These are phyloP conservation scores for Aethina tumida DNA, from an alignment of 1,140 invertebrate genomes.

Conservation along the genomic window DNA sequence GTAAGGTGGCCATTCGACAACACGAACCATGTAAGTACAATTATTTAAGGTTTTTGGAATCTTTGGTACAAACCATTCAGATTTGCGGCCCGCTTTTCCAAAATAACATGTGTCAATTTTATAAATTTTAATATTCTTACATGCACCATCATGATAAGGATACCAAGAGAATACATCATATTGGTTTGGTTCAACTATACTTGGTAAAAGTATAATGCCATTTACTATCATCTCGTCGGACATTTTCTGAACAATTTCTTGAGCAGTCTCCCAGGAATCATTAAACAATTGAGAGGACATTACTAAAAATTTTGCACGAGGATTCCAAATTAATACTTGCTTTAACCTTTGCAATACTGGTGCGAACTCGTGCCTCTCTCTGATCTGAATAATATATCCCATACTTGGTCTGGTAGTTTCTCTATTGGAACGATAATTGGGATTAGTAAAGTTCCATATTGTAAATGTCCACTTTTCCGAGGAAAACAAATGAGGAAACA, in stretches of 20 bases:
- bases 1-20: slow-evolving; percentile 15
- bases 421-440: no score
- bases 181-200: neutral
- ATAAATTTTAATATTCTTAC: slow-evolving; percentile 11
- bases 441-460: no score
- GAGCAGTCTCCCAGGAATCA: neutral
- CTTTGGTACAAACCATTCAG: no score
- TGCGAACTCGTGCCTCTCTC: slow-evolving; percentile 3
- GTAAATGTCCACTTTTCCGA: no score
- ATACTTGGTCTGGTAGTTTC: no score
- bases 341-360: slow-evolving; percentile 4
- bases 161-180: slow-evolving; percentile 16
- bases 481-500: no score
- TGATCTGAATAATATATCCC: no score
- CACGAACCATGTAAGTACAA: slow-evolving; percentile 15
- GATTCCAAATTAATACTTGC: slow-evolving; percentile 10
- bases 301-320: slow-evolving; percentile 14
- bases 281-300: slow-evolving; percentile 6
- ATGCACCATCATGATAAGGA: slow-evolving; percentile 13
- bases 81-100: no score
- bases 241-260: slow-evolving; percentile 4
- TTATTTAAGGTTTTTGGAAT: no score
- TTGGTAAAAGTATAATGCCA: slow-evolving; percentile 7
- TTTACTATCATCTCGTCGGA: slow-evolving; percentile 7
- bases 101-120: slow-evolving; percentile 16